Base-by-base conservation (phyloP, 1,140 invertebrate genomes). In the Globodera ellingtonae region DNA sequence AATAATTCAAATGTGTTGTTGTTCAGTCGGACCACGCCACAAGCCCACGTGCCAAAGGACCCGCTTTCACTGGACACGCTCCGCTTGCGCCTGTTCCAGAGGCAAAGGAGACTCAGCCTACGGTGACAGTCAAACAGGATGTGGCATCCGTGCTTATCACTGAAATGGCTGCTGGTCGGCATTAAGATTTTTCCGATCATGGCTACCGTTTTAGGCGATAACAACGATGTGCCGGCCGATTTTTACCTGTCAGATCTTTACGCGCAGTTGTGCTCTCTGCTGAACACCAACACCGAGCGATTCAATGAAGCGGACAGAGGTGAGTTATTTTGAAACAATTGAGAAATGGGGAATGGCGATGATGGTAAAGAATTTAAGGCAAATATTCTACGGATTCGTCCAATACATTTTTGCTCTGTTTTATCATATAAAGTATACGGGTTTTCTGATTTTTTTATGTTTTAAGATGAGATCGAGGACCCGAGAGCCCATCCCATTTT, bases 401-500 rank as follows among this genome's bases (percentile, higher is more conserved):
- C 24, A 24, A 24, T 24, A 35, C 35, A 35, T 35, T 35, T 35
- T 35, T 35, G 35, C 35, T 35, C 35, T 35, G 35, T 35, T 35
- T 35, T 35, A 2, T 35, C 35, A 35, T 35, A 35, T 35, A 1
- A 35, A 35, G 35, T 35, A 35, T 35, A 35, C 35, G 35, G 35
- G 35, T 35, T 35, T 35, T 35, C 35, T 35, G 35, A 35, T 35
- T 35, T 35, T 35, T 35, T 72, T 72, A 72, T 81, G n/a, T 21
- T 10, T 71, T 79, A 15, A 82, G 81, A 70, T 6, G 81, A 82
- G 56, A 71, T 82, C 46, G 80, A 84, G 72, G 59, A 85, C 74
- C 84, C 84, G 9, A 74, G 80, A 24, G 70, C 70, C 15, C 48
- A 77, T 3, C 84, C 84, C 21, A 62, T 86, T 4, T 85, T 84